Base-by-base conservation (phyloP, 2,797 vertebrate genomes). In the Coranthus polyacanthus region DNA sequence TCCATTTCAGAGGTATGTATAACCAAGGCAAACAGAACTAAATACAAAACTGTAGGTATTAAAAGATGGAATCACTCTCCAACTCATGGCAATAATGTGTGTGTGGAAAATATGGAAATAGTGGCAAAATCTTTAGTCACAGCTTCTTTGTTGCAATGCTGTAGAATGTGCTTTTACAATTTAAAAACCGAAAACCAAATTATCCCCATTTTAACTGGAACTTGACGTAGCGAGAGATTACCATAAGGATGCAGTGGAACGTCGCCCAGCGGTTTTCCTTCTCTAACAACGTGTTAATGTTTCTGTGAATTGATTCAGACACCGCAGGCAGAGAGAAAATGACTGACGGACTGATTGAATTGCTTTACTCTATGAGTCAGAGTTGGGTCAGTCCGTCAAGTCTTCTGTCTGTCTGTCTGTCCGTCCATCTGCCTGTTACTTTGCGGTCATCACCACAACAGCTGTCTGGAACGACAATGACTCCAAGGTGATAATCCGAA, bases 221-320 rank as follows among this genome's bases (percentile, higher is more conserved):
- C 47, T 70, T 61, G 70, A 78, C 53, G 15, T 60, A 71, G 58
- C 53, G 57, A 81, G 68, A 78, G 60, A 81, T 84, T 63, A 78
- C 53, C 60, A 62, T 67, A 42, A 75, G 61, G 75, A 83, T 73
- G 68, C 43, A 45, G 61, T 72, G 68, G 78, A 85, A 88, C 63
- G 21, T 49, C 3, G 50, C 61, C 82, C 68, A 5, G 76, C 41
- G 66, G 71, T 78, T 87, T 76, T 67, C 58, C 66, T 71, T 46
- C 60, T 45, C 60, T 65, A 78, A 84, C 79, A 77, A 81, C 43
- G 55, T 74, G 72, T 78, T 79, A 76, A 82, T 83, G 82, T 88
- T 82, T 72, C 68, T 80, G 76, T 71, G 68, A 84, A 88, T 75
- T 39, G 13, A 84, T 82, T 81, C 69, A 79, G 76, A 86, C 73